These are phyloP conservation scores for Triplophysa yarkandensis DNA, from an alignment of 2,797 vertebrate genomes.

Conservation along the genomic window DNA sequence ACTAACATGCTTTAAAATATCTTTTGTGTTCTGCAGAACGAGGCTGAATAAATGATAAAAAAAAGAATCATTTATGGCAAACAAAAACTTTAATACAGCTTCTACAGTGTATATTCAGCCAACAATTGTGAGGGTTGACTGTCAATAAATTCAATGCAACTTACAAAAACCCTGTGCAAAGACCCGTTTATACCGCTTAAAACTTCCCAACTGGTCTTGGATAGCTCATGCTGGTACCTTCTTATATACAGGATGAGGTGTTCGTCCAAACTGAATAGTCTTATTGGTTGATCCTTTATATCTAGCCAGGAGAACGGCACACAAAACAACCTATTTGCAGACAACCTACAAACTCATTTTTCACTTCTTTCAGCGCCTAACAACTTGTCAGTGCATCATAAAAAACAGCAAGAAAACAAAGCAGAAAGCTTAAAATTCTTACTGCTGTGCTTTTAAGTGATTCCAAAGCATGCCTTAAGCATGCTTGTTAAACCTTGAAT, in stretches of 20 bases:
- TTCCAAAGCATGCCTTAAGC: background rate
- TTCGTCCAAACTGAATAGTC: no score
- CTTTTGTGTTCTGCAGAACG: no score
- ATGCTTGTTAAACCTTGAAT: background rate
- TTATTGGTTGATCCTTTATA: no score
- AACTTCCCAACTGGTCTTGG: background rate
- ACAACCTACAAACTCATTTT: background rate
- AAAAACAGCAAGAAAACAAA: background rate
- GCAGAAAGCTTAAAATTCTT: background rate
- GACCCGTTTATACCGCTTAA: background rate
- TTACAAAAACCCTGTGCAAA: background rate
- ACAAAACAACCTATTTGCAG: background rate
- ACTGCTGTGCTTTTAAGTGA: background rate
- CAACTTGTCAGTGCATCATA: background rate
- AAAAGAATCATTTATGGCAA: no score
- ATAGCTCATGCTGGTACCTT: background rate
- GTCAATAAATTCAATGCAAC: conserved; percentile 37
- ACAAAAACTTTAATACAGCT: conserved; percentile 20
- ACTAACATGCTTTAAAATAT: no score
- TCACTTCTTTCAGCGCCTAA: background rate
- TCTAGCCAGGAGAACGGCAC: no score
- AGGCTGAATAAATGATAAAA: no score
- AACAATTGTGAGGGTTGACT: conserved; percentile 7
- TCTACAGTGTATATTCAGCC: conserved; percentile 41
- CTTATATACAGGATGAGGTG: background rate